These are phyloP conservation scores for Hyposoter didymator DNA, from an alignment of 2,888 invertebrate genomes.

Conservation along the genomic window DNA sequence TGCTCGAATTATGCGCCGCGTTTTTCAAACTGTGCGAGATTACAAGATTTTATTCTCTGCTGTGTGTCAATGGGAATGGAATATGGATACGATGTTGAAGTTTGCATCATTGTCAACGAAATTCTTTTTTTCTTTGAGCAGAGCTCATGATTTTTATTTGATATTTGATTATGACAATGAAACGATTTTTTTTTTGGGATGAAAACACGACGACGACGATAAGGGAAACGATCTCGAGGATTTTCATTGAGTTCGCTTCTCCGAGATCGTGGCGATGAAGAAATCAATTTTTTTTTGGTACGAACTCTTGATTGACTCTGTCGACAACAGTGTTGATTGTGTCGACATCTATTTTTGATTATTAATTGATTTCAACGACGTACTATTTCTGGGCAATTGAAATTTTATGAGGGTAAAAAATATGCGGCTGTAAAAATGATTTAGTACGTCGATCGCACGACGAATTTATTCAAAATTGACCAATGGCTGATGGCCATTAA, in stretches of 20 bases:
- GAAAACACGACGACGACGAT: too few relatives aligned
- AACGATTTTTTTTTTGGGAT: too few relatives aligned
- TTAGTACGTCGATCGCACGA: not conserved
- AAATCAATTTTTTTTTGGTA: too few relatives aligned
- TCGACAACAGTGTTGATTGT: not conserved
- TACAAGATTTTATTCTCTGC: not conserved
- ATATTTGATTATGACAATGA: too few relatives aligned
- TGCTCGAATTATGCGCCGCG: not conserved
- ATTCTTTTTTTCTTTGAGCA: too few relatives aligned
- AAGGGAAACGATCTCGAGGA: not conserved
- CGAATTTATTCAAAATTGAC: not conserved
- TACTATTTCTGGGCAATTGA: not conserved
- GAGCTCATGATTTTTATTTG: too few relatives aligned
- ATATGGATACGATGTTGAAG: not conserved
- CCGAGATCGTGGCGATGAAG: too few relatives aligned
- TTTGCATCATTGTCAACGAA: not conserved
- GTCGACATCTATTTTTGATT: not conserved
- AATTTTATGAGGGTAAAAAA: not conserved
- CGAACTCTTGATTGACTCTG: not conserved
- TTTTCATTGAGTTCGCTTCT: not conserved
- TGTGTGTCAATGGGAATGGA: not conserved
- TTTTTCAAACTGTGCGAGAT: not conserved
- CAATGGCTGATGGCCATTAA: not conserved
- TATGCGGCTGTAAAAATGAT: not conserved
- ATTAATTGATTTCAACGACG: not conserved